Base-by-base conservation (phyloP, 2,113 vertebrate species). In the Entelurus aequoreus region DNA sequence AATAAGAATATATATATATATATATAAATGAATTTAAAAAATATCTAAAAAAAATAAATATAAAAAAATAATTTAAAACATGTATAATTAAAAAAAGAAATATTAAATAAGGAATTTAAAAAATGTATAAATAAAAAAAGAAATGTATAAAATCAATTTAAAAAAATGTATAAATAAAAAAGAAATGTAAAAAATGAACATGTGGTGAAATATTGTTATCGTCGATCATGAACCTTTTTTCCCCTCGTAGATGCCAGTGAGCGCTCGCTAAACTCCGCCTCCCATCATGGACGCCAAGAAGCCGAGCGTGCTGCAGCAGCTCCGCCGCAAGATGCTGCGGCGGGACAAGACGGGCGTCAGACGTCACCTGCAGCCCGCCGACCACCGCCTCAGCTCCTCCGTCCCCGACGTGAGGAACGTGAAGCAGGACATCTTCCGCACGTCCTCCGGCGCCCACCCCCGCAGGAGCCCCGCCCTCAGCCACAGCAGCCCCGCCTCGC, bases 281-380 rank as follows among this genome's bases (percentile, higher is more conserved):
- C n/a, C 51, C 59, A 63, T 56, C 65, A 84, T 89, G 85, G 82
- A 86, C 54, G 56, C 68, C 47, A 87, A 87, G 71, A 92, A 88
- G 72, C 55, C 80, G 0, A 49, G 82, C 1, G 6, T 87, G 63
- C 75, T 88, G 44, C 75, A 48, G 21, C 71, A 81, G 54, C 74
- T 91, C 44, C 86, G 85, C 6, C 79, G 81, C 6, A 88, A 69
- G 75, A 72, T 89, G 58, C 69, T 88, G 0, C 74, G 76, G 12
- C 57, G 74, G 35, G 59, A 47, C 16, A 84, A 81, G 62, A 54
- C 37, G 0, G 59, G 36, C 65, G 1, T 46, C 1, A 74, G 10
- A 53, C 82, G 80, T 36, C 48, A 60, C 4, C 52, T 47, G 0
- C 73, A 79, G 1, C 55, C 58, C 3, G 5, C n/a, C 8, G 1